phyloP scores from a whole-genome alignment of 1,140 invertebrate species.

The Aphis gossypii region DNA sequence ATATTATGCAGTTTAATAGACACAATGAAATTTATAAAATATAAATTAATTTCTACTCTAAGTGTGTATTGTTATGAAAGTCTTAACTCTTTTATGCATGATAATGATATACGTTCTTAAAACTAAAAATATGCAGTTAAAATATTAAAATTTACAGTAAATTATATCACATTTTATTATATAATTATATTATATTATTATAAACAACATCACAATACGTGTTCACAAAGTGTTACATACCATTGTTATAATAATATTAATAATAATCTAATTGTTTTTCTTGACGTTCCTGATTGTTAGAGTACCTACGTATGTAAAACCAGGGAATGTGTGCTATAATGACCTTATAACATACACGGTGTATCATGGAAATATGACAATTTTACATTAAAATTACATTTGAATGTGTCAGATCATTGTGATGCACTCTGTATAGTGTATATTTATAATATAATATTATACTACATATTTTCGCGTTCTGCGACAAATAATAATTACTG shows the following conservation, averaged over 20 bases:
- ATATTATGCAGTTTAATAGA: background rate
- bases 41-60: background rate
- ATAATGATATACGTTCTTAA: background rate
- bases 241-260: background rate
- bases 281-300: background rate
- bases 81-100: background rate
- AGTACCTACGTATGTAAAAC: background rate
- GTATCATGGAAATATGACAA: too few relatives aligned
- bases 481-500: background rate
- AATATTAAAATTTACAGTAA: background rate
- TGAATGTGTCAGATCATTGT: too few relatives aligned
- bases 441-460: background rate
- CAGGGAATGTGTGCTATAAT: background rate
- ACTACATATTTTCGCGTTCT: background rate
- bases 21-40: background rate
- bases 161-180: background rate
- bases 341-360: background rate
- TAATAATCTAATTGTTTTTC: conserved; percentile 12
- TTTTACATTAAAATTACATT: too few relatives aligned
- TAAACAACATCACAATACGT: background rate
- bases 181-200: background rate
- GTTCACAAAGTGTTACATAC: background rate
- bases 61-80: background rate
- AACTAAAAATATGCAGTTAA: background rate
- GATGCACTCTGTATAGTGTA: too few relatives aligned